Evolutionary conservation across 2,888 invertebrate genomes (phyloP).

Genomic region (Pterobdella sp.): DNA sequence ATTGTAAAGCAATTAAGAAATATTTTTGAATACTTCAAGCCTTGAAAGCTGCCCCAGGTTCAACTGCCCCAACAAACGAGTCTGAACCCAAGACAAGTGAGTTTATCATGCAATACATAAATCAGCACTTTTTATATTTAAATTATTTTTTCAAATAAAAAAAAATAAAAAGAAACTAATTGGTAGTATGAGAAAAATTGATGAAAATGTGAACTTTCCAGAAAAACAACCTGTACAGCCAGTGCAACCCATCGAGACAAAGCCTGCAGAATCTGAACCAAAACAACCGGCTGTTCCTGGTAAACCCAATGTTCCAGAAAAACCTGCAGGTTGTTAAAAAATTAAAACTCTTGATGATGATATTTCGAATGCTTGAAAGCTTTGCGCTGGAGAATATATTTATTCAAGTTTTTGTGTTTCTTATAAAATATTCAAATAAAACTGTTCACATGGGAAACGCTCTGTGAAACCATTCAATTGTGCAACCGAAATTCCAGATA

Average conservation of each 20-base stretch:
- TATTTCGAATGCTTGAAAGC: too few relatives aligned
- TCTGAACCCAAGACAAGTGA: slow-evolving; percentile 19
- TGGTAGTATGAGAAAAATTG: neutral
- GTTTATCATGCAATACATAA: too few relatives aligned
- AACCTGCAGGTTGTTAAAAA: slow-evolving; percentile 4
- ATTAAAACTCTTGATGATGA: too few relatives aligned
- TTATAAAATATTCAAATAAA: too few relatives aligned
- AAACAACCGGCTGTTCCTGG: slow-evolving; percentile 9
- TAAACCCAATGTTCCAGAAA: slow-evolving; percentile 2
- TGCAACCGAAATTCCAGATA: too few relatives aligned
- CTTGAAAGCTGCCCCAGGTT: slow-evolving; percentile 31
- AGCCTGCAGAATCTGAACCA: neutral
- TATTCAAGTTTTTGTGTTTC: too few relatives aligned
- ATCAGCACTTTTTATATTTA: neutral
- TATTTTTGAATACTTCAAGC: too few relatives aligned
- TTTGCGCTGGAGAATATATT: too few relatives aligned
- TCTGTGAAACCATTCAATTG: too few relatives aligned
- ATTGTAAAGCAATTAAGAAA: too few relatives aligned
- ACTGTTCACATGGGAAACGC: too few relatives aligned
- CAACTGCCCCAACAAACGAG: slow-evolving; percentile 28
- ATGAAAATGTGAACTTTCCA: neutral
- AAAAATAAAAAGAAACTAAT: neutral
- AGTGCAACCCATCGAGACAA: neutral
- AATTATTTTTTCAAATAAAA: neutral
- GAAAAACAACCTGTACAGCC: neutral